A percentile compares a stretch with the other conserved stretches of the same genome.
Evolutionary conservation across 2,888 invertebrate species (phyloP).

Genomic region (Lysandra coridon): DNA sequence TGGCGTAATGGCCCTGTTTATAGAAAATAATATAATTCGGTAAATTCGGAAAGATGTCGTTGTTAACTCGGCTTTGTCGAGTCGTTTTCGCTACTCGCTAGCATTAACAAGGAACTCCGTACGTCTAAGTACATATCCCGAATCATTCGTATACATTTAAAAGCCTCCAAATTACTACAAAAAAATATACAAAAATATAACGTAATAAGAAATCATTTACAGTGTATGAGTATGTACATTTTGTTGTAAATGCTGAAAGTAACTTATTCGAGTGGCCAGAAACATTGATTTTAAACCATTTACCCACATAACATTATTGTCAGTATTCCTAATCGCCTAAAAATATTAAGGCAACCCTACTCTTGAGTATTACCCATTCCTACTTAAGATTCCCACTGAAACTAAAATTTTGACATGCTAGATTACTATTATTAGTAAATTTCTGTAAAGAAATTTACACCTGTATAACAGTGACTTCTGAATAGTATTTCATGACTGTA

Average conservation of each 20-base stretch:
- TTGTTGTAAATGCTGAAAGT: conserved; percentile 8
- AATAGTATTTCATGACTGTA: background rate
- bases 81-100: conserved; percentile 17
- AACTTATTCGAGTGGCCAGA: background rate
- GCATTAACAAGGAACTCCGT: conserved; percentile 68
- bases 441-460: background rate
- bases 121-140: conserved; percentile 78
- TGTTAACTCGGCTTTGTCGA: background rate
- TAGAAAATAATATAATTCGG: background rate
- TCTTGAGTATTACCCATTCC: background rate
- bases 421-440: background rate
- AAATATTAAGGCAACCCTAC: background rate
- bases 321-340: background rate
- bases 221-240: conserved; percentile 50
- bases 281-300: background rate
- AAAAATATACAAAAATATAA: conserved; percentile 57
- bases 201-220: conserved; percentile 65
- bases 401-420: background rate
- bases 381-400: background rate
- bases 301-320: conserved; percentile 7
- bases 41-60: background rate
- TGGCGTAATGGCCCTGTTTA: background rate
- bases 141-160: conserved; percentile 77
- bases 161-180: conserved; percentile 75
- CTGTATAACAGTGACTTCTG: background rate